phyloP scores from a whole-genome alignment of 2,888 invertebrate species.

The Sycophila texana region DNA sequence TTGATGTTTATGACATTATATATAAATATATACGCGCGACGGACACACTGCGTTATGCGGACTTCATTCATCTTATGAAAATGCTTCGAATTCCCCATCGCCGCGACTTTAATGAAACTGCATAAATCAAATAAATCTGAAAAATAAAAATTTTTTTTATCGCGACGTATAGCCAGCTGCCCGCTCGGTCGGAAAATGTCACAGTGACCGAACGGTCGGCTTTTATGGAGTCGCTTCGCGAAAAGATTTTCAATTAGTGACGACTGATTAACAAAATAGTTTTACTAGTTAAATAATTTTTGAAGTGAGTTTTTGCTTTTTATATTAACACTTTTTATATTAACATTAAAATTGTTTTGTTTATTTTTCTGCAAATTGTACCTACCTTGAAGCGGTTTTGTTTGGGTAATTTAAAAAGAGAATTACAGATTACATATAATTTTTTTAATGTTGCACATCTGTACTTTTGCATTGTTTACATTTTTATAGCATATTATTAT shows the following conservation, averaged over 20 bases:
- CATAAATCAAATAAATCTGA: background rate
- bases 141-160: background rate
- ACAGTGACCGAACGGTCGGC: too few species aligned
- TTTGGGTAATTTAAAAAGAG: too few species aligned
- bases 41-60: slow-evolving; percentile 4
- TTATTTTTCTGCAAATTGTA: too few species aligned
- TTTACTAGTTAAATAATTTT: background rate
- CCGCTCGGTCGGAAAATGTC: too few species aligned
- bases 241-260: background rate
- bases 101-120: slow-evolving; percentile 11
- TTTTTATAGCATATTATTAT: too few species aligned
- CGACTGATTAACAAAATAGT: slow-evolving; percentile 29
- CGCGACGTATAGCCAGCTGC: background rate
- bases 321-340: too few species aligned
- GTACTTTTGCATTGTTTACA: too few species aligned
- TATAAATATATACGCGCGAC: background rate
- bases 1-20: slow-evolving; percentile 32
- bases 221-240: background rate
- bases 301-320: background rate
- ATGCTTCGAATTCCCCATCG: slow-evolving; percentile 27
- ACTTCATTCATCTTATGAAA: slow-evolving; percentile 37
- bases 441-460: too few species aligned
- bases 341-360: too few species aligned
- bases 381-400: too few species aligned
- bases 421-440: too few species aligned